phyloP scores from a whole-genome alignment of 2,113 vertebrate genomes.

The Lipotes vexillifer region DNA sequence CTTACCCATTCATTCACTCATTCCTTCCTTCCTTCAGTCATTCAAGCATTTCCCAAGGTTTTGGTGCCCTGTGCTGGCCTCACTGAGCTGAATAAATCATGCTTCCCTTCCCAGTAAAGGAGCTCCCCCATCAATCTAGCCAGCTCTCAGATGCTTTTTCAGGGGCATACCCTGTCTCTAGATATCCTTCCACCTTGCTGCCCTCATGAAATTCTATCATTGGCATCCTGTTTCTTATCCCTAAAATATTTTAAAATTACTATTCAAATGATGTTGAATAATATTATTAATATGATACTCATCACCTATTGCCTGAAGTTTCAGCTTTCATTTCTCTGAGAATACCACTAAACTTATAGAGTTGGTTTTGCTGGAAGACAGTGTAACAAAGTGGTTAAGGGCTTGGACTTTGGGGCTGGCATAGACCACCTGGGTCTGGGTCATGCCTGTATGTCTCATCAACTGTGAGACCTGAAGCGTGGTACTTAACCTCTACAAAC shows the following conservation, averaged over 20 bases:
- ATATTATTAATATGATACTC: background rate
- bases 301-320: background rate
- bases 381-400: background rate
- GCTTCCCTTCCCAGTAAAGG: background rate
- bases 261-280: background rate
- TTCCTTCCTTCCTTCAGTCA: background rate
- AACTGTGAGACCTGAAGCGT: background rate
- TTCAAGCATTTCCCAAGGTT: background rate
- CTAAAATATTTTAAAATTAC: background rate
- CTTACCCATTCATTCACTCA: background rate
- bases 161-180: background rate
- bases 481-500: background rate
- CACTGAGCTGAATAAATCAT: background rate
- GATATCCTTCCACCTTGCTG: background rate
- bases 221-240: background rate
- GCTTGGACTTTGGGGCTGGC: background rate
- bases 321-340: background rate
- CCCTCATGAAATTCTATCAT: background rate
- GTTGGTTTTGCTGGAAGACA: background rate
- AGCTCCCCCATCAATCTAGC: background rate
- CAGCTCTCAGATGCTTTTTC: background rate
- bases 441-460: background rate
- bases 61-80: background rate
- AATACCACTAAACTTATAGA: background rate
- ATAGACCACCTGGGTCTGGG: background rate